phyloP scores from a whole-genome alignment of 1,140 invertebrate genomes.

The Oryctes rhinoceros region DNA sequence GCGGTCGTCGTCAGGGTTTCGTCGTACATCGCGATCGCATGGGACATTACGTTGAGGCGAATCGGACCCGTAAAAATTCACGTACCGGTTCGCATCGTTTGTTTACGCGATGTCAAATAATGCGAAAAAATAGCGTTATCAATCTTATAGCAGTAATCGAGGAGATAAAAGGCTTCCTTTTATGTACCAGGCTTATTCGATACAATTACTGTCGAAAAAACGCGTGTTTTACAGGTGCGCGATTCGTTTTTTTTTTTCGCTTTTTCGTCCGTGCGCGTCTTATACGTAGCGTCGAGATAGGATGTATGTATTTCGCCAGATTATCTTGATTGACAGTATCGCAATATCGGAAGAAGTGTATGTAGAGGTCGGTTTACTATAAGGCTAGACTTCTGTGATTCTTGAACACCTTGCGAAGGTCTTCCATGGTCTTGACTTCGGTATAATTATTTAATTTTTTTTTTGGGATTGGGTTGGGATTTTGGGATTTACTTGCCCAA shows the following conservation, averaged over 20 bases:
- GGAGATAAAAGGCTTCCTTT: conserved; percentile 36
- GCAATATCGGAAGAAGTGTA: no score
- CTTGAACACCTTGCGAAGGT: no score
- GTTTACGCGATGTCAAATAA: conserved; percentile 30
- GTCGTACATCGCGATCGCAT: not conserved
- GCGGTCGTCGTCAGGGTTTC: not conserved
- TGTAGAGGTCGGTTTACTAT: no score
- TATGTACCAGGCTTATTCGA: conserved; percentile 8
- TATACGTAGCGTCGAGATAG: no score
- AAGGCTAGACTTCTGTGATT: no score
- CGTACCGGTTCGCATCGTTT: conserved; percentile 27
- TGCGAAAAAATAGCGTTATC: conserved; percentile 23
- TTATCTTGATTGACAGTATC: no score
- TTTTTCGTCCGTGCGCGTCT: not conserved
- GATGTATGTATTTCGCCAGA: no score
- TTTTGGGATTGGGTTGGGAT: no score
- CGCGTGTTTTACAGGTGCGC: not conserved
- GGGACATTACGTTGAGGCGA: not conserved
- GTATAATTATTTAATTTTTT: no score
- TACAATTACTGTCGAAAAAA: conserved; percentile 1
- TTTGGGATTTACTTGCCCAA: no score
- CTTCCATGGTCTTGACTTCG: no score
- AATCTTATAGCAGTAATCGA: conserved; percentile 34
- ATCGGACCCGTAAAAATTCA: conserved; percentile 17
- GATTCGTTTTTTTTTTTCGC: not conserved